These are phyloP conservation scores for Halcyon malimbica DNA, from an alignment of 2,113 vertebrate genomes.

Conservation along the genomic window DNA sequence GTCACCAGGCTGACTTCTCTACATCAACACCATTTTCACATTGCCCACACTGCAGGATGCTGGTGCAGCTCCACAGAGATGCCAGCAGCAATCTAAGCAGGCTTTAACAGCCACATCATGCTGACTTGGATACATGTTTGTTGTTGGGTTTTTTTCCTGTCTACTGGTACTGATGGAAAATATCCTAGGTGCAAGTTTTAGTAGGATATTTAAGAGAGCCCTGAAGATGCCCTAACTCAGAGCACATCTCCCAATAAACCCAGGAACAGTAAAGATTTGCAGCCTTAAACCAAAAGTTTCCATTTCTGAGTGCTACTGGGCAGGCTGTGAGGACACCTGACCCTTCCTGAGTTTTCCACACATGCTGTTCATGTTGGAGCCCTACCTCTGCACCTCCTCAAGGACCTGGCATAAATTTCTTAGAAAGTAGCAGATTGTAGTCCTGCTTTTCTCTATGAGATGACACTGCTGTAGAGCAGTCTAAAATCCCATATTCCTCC, in stretches of 20 bases:
- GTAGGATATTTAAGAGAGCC: background rate
- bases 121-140: background rate
- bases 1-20: background rate
- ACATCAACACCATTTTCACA: background rate
- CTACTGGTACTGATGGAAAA: background rate
- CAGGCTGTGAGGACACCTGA: background rate
- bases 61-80: background rate
- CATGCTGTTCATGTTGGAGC: background rate
- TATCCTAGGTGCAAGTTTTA: background rate
- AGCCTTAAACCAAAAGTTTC: background rate
- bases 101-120: background rate
- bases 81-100: background rate
- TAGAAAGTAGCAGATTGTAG: background rate
- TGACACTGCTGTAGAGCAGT: background rate
- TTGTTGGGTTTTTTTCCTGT: background rate
- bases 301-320: background rate
- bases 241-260: background rate
- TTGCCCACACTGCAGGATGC: background rate
- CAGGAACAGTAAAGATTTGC: background rate
- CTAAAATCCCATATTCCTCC: background rate
- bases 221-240: background rate
- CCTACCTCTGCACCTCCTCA: background rate
- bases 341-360: background rate
- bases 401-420: background rate
- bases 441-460: accelerated